phyloP scores from a whole-genome alignment of 37 sponge, comb jelly and placozoan genomes.

The Theonella swinhoei region DNA sequence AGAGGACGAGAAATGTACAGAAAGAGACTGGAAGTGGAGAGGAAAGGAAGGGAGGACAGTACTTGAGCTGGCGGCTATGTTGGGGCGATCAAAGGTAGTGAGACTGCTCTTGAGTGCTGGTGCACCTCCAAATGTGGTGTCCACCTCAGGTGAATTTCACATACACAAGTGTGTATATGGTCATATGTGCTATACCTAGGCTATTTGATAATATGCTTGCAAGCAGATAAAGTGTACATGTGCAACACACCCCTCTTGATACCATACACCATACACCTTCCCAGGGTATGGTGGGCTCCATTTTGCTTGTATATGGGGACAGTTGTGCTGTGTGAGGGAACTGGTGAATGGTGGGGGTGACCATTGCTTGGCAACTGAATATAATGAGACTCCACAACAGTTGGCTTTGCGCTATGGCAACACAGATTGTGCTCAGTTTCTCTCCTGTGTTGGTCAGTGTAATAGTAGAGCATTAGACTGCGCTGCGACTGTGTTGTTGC shows the following conservation, averaged over 20 bases:
- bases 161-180: too few relatives aligned
- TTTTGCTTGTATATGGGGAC: conserved; percentile 76
- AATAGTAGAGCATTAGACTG: too few relatives aligned
- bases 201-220: too few relatives aligned
- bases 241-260: neutral
- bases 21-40: neutral
- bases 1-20: neutral
- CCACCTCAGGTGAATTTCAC: conserved; percentile 46
- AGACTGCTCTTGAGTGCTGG: conserved; percentile 39
- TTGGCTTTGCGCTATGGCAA: conserved; percentile 68
- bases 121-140: conserved; percentile 39
- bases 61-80: conserved; percentile 59
- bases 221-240: too few relatives aligned
- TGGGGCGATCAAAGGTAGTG: conserved; percentile 38
- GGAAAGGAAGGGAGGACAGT: conserved; percentile 24
- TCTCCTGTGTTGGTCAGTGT: conserved; percentile 61
- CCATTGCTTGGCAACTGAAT: conserved; percentile 17
- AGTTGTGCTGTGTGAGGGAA: conserved; percentile 52
- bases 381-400: conserved; percentile 67
- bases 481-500: neutral
- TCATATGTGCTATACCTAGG: too few relatives aligned
- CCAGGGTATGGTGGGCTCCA: conserved; percentile 82
- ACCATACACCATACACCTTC: neutral
- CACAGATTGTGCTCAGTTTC: conserved; percentile 47
- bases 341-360: conserved; percentile 66